These are phyloP conservation scores for Kuschelorhynchus macadamiae DNA, from an alignment of 2,888 invertebrate genomes.

Conservation along the genomic window DNA sequence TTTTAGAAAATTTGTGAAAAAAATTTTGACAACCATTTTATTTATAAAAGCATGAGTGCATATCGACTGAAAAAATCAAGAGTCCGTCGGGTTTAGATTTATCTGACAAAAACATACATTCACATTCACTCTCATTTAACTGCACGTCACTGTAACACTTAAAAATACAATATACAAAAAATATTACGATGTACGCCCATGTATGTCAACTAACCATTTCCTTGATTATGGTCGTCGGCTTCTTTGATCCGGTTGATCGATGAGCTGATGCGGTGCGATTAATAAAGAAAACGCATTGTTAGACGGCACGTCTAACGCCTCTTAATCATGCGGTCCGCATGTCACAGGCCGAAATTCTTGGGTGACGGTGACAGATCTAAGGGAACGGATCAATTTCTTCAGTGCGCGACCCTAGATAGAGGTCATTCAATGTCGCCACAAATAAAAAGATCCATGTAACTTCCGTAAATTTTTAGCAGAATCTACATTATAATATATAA, in stretches of 20 bases:
- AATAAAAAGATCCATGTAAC: neutral
- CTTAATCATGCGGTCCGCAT: conserved; percentile 50
- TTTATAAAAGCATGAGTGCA: no score
- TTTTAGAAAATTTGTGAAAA: no score
- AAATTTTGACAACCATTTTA: no score
- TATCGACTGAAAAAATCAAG: no score
- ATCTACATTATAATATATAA: no score
- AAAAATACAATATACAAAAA: neutral
- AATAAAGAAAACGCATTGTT: conserved; percentile 56
- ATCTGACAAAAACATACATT: no score
- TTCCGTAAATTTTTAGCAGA: no score
- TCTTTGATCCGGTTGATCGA: conserved; percentile 59
- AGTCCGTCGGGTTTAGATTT: no score
- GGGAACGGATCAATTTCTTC: conserved; percentile 59
- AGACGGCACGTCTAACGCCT: conserved; percentile 50
- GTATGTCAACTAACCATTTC: conserved; percentile 42
- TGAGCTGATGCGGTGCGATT: conserved; percentile 56
- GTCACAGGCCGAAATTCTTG: conserved; percentile 54
- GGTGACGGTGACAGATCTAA: conserved; percentile 59
- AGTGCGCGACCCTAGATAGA: conserved; percentile 15
- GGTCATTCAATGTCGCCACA: conserved; percentile 1
- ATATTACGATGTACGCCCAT: conserved; percentile 19
- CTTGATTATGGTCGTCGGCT: conserved; percentile 39
- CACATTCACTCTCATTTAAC: no score
- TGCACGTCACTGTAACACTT: neutral